Evolutionary conservation across 2,888 invertebrate genomes (phyloP).

Genomic region (Calephelis perditalis): DNA sequence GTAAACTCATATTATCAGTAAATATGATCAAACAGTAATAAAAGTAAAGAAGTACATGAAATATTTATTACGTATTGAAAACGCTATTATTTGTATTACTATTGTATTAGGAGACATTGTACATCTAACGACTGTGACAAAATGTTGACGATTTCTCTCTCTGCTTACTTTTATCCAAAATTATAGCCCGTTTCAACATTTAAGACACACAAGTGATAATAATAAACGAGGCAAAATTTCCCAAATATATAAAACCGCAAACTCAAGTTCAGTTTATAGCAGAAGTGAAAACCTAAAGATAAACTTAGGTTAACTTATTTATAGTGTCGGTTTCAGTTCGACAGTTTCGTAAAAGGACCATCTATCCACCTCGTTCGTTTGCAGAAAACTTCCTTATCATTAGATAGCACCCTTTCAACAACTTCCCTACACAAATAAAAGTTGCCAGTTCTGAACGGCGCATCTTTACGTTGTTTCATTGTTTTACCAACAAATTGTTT

Average conservation of each 20-base stretch:
- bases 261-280: background rate
- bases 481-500: constrained; percentile 35
- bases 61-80: no score
- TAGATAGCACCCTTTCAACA: constrained; percentile 40
- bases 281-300: constrained; percentile 2
- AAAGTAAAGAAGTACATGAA: no score
- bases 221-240: background rate
- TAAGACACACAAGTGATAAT: no score
- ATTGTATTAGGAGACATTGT: no score
- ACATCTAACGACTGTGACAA: no score
- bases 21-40: no score
- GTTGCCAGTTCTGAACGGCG: constrained; percentile 28
- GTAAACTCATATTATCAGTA: no score
- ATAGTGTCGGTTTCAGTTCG: constrained; percentile 11
- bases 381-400: constrained; percentile 39
- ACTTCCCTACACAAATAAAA: constrained; percentile 41
- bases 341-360: constrained; percentile 12
- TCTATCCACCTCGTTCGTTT: constrained; percentile 7
- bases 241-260: background rate
- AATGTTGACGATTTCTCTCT: no score
- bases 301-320: constrained; percentile 11
- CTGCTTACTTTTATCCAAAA: no score
- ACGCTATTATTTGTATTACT: no score
- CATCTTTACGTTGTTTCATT: constrained; percentile 35
- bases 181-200: no score